Conservation (phyloP, 2,888 invertebrate genomes). For the Caenorhabditis sinica region DNA sequence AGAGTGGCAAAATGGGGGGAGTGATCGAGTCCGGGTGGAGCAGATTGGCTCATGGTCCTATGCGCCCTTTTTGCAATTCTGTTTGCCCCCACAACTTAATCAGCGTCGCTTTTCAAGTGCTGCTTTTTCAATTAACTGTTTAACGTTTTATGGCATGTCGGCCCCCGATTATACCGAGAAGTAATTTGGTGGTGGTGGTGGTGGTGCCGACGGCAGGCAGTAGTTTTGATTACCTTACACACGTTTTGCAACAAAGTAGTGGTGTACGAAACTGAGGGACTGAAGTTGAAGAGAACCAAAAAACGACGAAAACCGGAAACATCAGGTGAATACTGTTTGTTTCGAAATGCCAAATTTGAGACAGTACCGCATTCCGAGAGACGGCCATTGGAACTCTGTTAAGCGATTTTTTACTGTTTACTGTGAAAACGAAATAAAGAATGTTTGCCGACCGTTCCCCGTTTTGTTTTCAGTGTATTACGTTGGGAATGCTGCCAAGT, state of each 20-base stretch:
- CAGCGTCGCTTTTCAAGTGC: constrained; percentile 47
- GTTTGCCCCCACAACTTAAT: constrained; percentile 40
- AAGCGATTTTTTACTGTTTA: constrained; percentile 50
- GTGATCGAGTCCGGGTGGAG: not conserved
- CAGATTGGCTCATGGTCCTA: constrained; percentile 24
- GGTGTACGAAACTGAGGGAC: constrained; percentile 2
- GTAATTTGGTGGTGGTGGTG: constrained; percentile 45
- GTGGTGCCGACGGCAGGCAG: not conserved
- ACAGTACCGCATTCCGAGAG: constrained; percentile 34
- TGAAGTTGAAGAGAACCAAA: constrained; percentile 14
- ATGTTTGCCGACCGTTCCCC: constrained; percentile 11
- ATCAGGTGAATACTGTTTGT: constrained; percentile 50
- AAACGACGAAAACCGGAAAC: constrained; percentile 46
- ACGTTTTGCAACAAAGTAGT: constrained; percentile 40
- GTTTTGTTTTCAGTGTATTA: constrained; percentile 16
- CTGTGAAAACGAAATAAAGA: constrained; percentile 13
- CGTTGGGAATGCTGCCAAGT: constrained; percentile 46
- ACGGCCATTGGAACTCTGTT: constrained; percentile 38
- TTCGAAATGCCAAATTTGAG: constrained; percentile 29
- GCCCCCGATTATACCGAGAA: constrained; percentile 44
- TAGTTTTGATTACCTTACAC: constrained; percentile 58
- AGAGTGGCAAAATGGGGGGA: not conserved
- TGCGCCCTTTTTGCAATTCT: constrained; percentile 12
- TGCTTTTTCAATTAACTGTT: constrained; percentile 63
- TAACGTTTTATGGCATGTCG: constrained; percentile 53